Evolutionary conservation across 2,113 vertebrate genomes (phyloP).

Genomic region (Pollachius pollachius): DNA sequence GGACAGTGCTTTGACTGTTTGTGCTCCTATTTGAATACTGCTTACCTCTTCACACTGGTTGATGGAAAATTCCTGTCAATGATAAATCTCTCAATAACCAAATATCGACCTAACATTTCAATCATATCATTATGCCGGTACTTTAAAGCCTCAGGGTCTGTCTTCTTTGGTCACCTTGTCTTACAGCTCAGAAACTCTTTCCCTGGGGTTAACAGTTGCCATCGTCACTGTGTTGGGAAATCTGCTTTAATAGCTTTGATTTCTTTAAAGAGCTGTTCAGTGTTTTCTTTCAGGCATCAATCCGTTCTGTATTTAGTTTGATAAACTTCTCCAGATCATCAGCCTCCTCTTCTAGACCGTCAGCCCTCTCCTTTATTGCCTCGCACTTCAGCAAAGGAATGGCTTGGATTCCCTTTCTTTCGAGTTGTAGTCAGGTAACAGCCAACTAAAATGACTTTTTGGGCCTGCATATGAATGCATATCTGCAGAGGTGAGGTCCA

Average conservation of each 20-base stretch:
- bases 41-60: too few species aligned
- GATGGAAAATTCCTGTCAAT: too few species aligned
- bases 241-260: too few species aligned
- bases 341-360: not conserved
- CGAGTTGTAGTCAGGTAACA: not conserved
- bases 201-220: not conserved
- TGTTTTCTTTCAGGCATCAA: not conserved
- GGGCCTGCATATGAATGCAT: not conserved
- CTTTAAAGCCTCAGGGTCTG: not conserved
- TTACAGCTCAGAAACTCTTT: not conserved
- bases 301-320: not conserved
- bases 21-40: too few species aligned
- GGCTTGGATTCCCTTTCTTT: not conserved
- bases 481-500: not conserved
- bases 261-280: too few species aligned
- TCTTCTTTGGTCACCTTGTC: not conserved
- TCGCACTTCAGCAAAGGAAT: not conserved
- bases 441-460: not conserved
- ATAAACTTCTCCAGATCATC: not conserved
- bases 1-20: too few species aligned
- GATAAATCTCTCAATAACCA: too few species aligned
- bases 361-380: not conserved
- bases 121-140: too few species aligned
- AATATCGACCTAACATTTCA: too few species aligned
- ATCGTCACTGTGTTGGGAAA: not conserved